Percentiles rank a stretch among this genome's conserved stretches.
Conservation (phyloP, 2,113 vertebrate genomes). For the Thinocorus orbignyianus region DNA sequence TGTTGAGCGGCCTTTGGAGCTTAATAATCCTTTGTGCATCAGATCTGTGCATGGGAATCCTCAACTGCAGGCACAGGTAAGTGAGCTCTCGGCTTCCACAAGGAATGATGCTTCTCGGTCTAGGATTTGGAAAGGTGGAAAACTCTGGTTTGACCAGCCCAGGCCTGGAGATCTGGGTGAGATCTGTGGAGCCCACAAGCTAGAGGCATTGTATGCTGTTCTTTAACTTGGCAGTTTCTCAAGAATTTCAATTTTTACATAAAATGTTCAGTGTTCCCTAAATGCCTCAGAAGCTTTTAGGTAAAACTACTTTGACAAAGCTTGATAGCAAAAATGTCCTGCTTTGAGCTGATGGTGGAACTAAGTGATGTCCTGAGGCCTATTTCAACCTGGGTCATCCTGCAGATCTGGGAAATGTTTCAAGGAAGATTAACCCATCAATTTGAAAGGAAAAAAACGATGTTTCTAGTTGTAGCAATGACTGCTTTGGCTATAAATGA, state of each 20-base stretch:
- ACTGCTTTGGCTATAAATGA: not conserved
- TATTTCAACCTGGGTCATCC: not conserved
- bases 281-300: not conserved
- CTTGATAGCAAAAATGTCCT: not conserved
- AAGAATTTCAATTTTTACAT: not conserved
- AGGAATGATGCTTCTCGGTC: not conserved
- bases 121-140: not conserved
- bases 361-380: not conserved
- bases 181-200: not conserved
- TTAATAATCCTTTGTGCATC: accelerated
- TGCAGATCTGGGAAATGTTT: not conserved
- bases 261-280: not conserved
- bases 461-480: not conserved
- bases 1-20: not conserved
- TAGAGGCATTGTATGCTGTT: not conserved
- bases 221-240: not conserved
- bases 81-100: not conserved
- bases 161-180: not conserved
- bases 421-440: not conserved
- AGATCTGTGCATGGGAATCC: not conserved
- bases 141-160: not conserved
- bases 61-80: not conserved
- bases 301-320: not conserved
- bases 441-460: not conserved
- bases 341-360: not conserved